phyloP scores from a whole-genome alignment of 1,140 invertebrate genomes.

The Bilobella aurantiaca region DNA sequence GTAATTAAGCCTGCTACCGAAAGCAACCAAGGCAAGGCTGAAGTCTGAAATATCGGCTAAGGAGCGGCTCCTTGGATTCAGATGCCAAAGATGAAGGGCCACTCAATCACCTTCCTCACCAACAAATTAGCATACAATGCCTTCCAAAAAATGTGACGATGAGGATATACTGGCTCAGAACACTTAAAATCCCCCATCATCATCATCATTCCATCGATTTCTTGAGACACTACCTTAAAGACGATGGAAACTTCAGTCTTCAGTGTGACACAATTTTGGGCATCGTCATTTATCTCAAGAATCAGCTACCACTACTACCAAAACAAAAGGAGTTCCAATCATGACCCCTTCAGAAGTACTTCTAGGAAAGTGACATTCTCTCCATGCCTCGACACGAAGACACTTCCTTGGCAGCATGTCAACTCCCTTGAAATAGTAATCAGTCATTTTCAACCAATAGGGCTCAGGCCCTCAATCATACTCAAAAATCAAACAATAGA shows the following conservation, averaged over 20 bases:
- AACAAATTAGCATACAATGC: constrained; percentile 3
- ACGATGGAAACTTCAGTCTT: not conserved
- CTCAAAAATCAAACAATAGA: not conserved
- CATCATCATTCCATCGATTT: not conserved
- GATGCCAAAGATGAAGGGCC: not conserved
- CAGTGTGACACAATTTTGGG: not conserved
- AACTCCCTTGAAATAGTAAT: not conserved
- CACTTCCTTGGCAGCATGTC: not conserved
- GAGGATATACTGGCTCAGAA: not conserved
- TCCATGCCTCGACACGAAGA: not conserved
- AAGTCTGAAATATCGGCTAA: not conserved
- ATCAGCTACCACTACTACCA: not conserved
- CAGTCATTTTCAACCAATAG: not conserved
- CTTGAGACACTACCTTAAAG: not conserved
- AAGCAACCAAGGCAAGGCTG: too few relatives aligned
- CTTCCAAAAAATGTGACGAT: not conserved
- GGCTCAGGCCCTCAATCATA: not conserved
- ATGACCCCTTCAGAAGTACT: too few relatives aligned
- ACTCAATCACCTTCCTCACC: constrained; percentile 1
- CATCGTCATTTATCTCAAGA: constrained; percentile 4
- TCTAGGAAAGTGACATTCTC: not conserved
- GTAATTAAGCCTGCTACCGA: too few relatives aligned
- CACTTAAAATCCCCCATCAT: too few relatives aligned
- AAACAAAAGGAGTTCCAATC: too few relatives aligned
- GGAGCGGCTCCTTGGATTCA: not conserved